Evolutionary conservation across 2,797 vertebrate species (phyloP).

Genomic region (Mastacembelus armatus): DNA sequence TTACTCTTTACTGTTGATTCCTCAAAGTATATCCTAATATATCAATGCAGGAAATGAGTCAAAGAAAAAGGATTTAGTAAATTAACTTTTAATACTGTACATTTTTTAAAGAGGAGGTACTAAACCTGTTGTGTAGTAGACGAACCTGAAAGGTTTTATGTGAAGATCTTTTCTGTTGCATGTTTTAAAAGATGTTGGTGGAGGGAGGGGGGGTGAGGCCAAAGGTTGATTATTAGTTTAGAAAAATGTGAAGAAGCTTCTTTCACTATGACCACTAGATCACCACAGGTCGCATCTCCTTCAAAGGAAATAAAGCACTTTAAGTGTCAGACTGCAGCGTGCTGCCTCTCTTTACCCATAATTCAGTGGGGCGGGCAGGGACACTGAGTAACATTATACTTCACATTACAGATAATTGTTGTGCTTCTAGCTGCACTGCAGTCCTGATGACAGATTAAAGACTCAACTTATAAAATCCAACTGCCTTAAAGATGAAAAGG

Average conservation of each 20-base stretch:
- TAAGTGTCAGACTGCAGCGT: conserved; percentile 79
- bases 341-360: conserved; percentile 28
- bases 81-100: conserved; percentile 71
- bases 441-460: too few relatives aligned
- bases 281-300: conserved; percentile 76
- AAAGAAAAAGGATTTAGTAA: conserved; percentile 62
- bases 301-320: conserved; percentile 85
- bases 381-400: too few relatives aligned
- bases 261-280: conserved; percentile 84
- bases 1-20: conserved; percentile 71
- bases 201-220: conserved; percentile 49
- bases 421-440: too few relatives aligned
- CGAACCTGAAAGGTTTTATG: conserved; percentile 62
- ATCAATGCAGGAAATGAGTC: conserved; percentile 61
- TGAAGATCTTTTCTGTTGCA: conserved; percentile 76
- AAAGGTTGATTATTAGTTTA: conserved; percentile 68
- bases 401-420: too few relatives aligned
- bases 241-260: conserved; percentile 82
- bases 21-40: conserved; percentile 75
- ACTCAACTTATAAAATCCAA: too few relatives aligned
- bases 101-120: conserved; percentile 71
- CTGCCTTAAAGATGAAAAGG: too few relatives aligned
- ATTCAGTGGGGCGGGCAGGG: too few relatives aligned
- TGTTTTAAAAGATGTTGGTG: conserved; percentile 68
- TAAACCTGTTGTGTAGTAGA: conserved; percentile 52